These are phyloP conservation scores for Stichodactyla mertensii DNA, from an alignment of 64 coral and sea anemone genomes.

Conservation along the genomic window DNA sequence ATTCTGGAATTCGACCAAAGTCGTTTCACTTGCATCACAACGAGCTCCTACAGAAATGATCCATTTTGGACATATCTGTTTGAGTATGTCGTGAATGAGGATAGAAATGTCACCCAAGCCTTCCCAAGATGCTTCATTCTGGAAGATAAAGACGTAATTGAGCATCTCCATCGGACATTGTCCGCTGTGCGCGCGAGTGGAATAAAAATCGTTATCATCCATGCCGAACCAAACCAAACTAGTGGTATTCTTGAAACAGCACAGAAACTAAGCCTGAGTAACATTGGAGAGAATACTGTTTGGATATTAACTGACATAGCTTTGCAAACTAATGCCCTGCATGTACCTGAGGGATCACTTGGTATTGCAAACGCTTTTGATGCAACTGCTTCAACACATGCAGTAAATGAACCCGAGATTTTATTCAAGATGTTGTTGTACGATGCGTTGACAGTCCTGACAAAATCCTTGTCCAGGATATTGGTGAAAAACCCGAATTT, in stretches of 20 bases:
- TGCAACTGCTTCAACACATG: background rate
- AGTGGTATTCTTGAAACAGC: constrained; percentile 31
- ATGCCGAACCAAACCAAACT: constrained; percentile 38
- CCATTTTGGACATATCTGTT: constrained; percentile 44
- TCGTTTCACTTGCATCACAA: constrained; percentile 73
- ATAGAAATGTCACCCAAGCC: background rate
- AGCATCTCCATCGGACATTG: constrained; percentile 40
- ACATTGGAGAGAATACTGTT: constrained; percentile 29
- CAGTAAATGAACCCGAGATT: background rate
- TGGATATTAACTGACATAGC: constrained; percentile 80
- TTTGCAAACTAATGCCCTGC: constrained; percentile 10
- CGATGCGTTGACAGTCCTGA: background rate
- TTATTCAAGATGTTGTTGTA: background rate
- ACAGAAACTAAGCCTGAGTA: constrained; percentile 32
- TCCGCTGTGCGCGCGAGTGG: constrained; percentile 59
- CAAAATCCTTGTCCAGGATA: background rate
- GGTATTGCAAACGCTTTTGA: constrained; percentile 43
- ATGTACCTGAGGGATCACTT: constrained; percentile 56
- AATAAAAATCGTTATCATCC: constrained; percentile 42
- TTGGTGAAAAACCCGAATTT: background rate
- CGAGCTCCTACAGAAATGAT: constrained; percentile 40
- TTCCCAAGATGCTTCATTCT: constrained; percentile 51
- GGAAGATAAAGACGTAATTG: background rate
- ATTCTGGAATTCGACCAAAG: constrained; percentile 73
- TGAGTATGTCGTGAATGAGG: constrained; percentile 30